Evolutionary conservation across 2,113 vertebrate genomes (phyloP), one percentile per base, ranked within the genome.

Genomic region (Microcebus jonahi): DNA sequence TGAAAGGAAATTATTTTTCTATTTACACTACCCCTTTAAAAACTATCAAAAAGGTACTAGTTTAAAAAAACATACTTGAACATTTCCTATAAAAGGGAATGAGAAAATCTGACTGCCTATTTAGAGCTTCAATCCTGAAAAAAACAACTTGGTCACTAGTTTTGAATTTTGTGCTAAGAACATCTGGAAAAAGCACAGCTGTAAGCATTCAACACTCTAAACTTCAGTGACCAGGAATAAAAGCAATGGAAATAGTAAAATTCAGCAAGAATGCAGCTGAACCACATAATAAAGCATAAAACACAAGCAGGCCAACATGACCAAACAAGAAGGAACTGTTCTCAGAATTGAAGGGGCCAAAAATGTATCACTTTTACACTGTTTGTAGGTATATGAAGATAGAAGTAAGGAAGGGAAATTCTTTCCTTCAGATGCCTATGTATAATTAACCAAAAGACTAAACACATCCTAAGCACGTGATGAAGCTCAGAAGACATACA

Each of bases 181-280:
- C 67, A 93, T 70, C 42, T 94, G 48, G 53, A 94, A 45, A 55
- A 70, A 85, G 18, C 48, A 92, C 50, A 95, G 73, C 48, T 85
- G 13, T 75, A 81, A 85, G 61, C 71, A 93, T 42, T 94, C 70
- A 45, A 31, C 76, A 10, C 8, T 88, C 65, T 89, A 83, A 71
- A 88, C 21, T 55, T 90, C 70, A 80, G 42, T 48, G 7, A 84
- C 25, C 15, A 93, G 23, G 39, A 88, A 86, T 57, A 90, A 96
- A 96, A 81, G 81, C 53, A 76, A 91, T 36, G 29, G 48, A 84
- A 94, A 84, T 45, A 91, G 83, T 89, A 82, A 94, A 91, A 89
- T 61, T 61, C 79, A 89, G 57, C 75, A 95, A 79, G 45, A 75
- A 91, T 76, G 70, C 73, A 95, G 63, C 17, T 82, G 8, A 94